These are phyloP conservation scores for Altica lythri DNA, from an alignment of 2,888 invertebrate species.

Conservation along the genomic window DNA sequence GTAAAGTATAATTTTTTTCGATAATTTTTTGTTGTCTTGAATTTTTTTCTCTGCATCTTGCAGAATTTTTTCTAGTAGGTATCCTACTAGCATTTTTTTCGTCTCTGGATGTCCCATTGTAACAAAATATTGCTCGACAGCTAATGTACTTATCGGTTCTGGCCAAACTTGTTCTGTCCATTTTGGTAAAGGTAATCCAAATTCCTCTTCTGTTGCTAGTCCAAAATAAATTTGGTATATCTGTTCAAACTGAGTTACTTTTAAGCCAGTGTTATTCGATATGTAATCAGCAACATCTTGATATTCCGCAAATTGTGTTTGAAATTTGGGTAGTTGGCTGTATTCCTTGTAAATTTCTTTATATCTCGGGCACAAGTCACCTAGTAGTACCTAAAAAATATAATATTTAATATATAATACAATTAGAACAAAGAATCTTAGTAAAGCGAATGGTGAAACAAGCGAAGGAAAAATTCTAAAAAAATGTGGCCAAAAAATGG, in stretches of 20 bases:
- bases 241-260: constrained; percentile 61
- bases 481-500: too few relatives aligned
- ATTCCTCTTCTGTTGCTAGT: constrained; percentile 63
- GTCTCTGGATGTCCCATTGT: constrained; percentile 44
- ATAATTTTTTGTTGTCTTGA: constrained; percentile 28
- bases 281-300: constrained; percentile 59
- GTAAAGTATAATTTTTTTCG: constrained; percentile 42
- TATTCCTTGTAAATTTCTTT: constrained; percentile 37
- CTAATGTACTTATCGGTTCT: constrained; percentile 47
- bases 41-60: constrained; percentile 39
- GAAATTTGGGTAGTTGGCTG: constrained; percentile 52
- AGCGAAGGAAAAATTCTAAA: too few relatives aligned
- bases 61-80: constrained; percentile 40
- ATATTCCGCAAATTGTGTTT: constrained; percentile 55
- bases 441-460: too few relatives aligned
- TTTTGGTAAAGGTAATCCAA: constrained; percentile 51
- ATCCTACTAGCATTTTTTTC: constrained; percentile 35
- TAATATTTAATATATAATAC: neutral
- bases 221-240: constrained; percentile 66
- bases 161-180: constrained; percentile 55
- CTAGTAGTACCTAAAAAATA: constrained; percentile 34
- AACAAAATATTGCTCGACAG: constrained; percentile 51
- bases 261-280: constrained; percentile 58
- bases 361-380: constrained; percentile 40
- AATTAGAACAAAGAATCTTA: constrained; percentile 5